Base-by-base conservation (phyloP, 2,888 invertebrate genomes). In the Troides helena region DNA sequence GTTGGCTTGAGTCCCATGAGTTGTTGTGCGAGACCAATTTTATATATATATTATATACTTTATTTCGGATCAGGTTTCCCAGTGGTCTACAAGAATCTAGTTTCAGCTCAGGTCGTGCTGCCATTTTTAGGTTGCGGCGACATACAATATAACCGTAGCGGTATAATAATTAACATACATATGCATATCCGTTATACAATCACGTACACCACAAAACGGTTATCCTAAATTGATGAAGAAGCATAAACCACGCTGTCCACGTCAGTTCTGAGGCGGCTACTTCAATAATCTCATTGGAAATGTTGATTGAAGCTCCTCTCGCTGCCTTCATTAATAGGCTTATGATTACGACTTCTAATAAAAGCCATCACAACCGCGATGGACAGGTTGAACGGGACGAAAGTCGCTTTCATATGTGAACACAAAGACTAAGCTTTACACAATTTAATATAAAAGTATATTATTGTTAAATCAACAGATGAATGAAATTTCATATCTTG, bases 211-310 rank as follows among this genome's bases (percentile, higher is more conserved):
- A 73, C 70, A 72, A 69, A 72, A 67, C 72, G 74, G 72, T 72
- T 76, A 76, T 78, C 76, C 82, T 82, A 84, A 83, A 80, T 79
- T 72, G 69, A 73, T 72, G 73, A 68, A 59, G 66, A 72, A 73
- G 71, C 71, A 72, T 73, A 77, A 77, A 76, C 70, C 71, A 72
- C 67, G 76, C 73, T 80, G 57, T 58, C n/a, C 23, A 21, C 56
- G 78, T 74, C 75, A 77, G 75, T 71, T 60, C 58, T 70, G 67
- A 75, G 77, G 78, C 77, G 80, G 76, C 80, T 50, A 56, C 73
- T 84, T 83, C 82, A 85, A 86, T 84, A 85, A 85, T 84, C 85
- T 83, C 84, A 87, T 87, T 87, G 84, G 85, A 85, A 84, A 86
- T 84, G 85, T 86, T 87, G 86, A 87, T 86, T 85, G 84, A 87